Evolutionary conservation across 64 coral and sea anemone species (phyloP), one percentile per base, ranked within the genome.

Genomic region (Trachythela sp.): DNA sequence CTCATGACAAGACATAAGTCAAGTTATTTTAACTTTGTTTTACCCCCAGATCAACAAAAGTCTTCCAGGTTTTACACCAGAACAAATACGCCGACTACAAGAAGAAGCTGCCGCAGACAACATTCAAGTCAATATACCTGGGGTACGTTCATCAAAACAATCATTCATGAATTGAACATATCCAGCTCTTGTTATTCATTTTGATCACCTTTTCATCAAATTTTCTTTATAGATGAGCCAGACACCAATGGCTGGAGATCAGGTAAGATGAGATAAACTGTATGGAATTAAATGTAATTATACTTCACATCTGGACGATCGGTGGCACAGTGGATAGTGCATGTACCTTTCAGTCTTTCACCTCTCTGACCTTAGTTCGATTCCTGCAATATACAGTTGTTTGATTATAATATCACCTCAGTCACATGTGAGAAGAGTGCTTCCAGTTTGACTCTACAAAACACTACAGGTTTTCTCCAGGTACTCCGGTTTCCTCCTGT

Each of bases 41-140:
- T 80, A 34, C 34, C 30, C 20, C 30, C 37, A 80, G 75, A 80
- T 80, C 75, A 80, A 80, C 37, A 35, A 39, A 80, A 18, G 75
- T 80, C 18, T 31, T 10, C 75, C 75, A 37, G 75, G 34, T 14
- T 80, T 80, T 29, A 80, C 75, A 18, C 75, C 75, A 13, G 75
- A 80, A 38, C 75, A 80, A 80, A 35, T 80, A 80, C 75, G 75
- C 4, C 8, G 75, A 8, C 34, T 80, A 18, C 75, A 80, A 39
- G 75, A 80, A 18, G 75, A 80, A 80, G 75, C 75, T 36, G 75
- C 75, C 20, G 75, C 75, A 37, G 75, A 80, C 9, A 80, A 80
- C 10, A 30, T 80, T 35, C 75, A 80, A 80, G 75, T 80, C 33
- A 80, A 20, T 80, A 35, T 80, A 80, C 75, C 75, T 37, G 75